These are phyloP conservation scores for Bujurquina vittata DNA, from an alignment of 2,113 vertebrate species.

Conservation along the genomic window DNA sequence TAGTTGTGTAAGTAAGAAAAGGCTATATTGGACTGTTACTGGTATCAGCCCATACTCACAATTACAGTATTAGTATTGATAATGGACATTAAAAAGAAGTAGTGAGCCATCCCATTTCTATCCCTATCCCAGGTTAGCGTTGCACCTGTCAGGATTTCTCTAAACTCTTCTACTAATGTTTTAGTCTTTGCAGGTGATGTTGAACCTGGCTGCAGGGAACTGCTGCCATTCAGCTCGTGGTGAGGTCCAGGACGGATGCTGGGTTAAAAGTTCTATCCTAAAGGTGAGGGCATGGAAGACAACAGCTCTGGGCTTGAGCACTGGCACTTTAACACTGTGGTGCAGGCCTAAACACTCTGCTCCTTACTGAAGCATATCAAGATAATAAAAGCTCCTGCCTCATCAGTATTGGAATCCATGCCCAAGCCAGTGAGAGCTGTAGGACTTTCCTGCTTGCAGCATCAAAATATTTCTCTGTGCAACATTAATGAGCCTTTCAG, in stretches of 20 bases:
- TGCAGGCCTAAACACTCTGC: not conserved
- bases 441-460: not conserved
- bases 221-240: not conserved
- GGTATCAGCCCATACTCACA: not conserved
- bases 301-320: not conserved
- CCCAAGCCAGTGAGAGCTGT: not conserved
- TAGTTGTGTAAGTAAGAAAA: not conserved
- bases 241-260: not conserved
- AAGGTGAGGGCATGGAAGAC: not conserved
- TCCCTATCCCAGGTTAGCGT: not conserved
- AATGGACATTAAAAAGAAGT: not conserved
- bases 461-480: not conserved
- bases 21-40: too few relatives aligned
- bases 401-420: not conserved
- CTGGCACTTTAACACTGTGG: not conserved
- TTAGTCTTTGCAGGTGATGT: not conserved
- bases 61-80: not conserved
- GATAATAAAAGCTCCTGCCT: slow-evolving; percentile 12
- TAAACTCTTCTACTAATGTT: not conserved
- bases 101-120: not conserved
- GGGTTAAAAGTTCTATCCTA: not conserved
- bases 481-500: slow-evolving; percentile 8
- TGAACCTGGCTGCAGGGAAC: not conserved
- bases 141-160: not conserved
- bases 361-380: slow-evolving; percentile 9